Conservation (phyloP, 2,113 vertebrate genomes). For the Callopanchax toddi region DNA sequence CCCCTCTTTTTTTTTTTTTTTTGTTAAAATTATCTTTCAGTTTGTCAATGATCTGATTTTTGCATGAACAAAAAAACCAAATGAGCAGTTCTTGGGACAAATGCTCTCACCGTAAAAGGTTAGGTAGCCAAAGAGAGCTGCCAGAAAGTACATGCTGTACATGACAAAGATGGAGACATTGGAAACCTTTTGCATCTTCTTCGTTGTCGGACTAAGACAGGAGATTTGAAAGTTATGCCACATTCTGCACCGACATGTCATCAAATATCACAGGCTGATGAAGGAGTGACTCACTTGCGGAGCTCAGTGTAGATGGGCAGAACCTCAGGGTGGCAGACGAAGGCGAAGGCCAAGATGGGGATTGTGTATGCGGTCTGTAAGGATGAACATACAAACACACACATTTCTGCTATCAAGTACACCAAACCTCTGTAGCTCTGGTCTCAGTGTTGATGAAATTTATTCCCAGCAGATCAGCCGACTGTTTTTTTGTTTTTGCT, state of each 20-base stretch:
- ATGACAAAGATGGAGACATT: conserved; percentile 95
- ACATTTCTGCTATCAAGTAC: not conserved
- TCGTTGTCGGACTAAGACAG: conserved; percentile 86
- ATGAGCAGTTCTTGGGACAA: not conserved
- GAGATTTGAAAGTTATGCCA: conserved; percentile 17
- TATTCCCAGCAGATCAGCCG: not conserved
- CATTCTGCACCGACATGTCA: conserved; percentile 7
- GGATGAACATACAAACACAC: conserved; percentile 16
- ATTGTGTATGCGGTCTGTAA: conserved; percentile 94
- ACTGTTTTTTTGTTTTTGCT: not conserved
- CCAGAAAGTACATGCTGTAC: conserved; percentile 98
- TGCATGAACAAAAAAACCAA: no score
- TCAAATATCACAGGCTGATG: conserved; percentile 4
- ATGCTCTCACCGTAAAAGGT: conserved; percentile 91
- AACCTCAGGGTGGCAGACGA: conserved; percentile 97
- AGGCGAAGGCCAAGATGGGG: conserved; percentile 97
- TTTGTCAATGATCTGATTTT: no score
- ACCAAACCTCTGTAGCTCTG: conserved; percentile 1
- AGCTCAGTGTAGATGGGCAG: conserved; percentile 98
- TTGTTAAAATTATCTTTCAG: no score
- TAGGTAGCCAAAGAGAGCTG: conserved; percentile 97
- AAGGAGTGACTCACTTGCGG: conserved; percentile 85
- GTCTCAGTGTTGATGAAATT: not conserved
- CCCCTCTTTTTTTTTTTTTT: no score
- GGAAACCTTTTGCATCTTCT: conserved; percentile 94